Conservation (phyloP, 2,113 vertebrate species). For the Ploceus nigricollis region DNA sequence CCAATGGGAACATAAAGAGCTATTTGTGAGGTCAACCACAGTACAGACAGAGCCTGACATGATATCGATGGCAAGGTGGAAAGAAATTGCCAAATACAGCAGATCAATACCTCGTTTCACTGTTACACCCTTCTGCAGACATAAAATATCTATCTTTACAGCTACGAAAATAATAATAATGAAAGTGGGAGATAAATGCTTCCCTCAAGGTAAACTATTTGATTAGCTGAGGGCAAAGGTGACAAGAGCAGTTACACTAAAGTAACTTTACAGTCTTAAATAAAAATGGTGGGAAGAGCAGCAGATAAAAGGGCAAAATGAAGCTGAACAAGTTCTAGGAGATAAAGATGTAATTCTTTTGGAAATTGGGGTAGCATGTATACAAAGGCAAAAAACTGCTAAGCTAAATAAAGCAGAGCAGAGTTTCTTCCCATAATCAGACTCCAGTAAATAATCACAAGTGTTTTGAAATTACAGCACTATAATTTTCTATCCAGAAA, state of each 20-base stretch:
- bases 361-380: background rate
- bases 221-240: slow-evolving; percentile 97
- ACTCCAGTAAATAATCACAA: background rate
- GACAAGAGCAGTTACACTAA: slow-evolving; percentile 80
- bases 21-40: slow-evolving; percentile 93
- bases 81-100: slow-evolving; percentile 98
- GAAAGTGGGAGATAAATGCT: slow-evolving; percentile 89
- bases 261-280: slow-evolving; percentile 81
- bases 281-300: slow-evolving; percentile 75
- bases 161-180: slow-evolving; percentile 90
- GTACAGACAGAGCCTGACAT: slow-evolving; percentile 88
- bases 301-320: slow-evolving; percentile 66
- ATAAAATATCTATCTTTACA: slow-evolving; percentile 95
- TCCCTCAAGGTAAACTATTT: slow-evolving; percentile 97
- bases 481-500: background rate
- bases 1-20: slow-evolving; percentile 94
- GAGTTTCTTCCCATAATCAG: background rate
- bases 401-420: background rate
- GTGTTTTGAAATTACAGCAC: background rate
- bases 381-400: background rate
- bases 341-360: background rate
- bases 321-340: slow-evolving; percentile 32
- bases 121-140: slow-evolving; percentile 88
- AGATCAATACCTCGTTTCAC: slow-evolving; percentile 99
- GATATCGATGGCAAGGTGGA: slow-evolving; percentile 92